Evolutionary conservation across 2,797 vertebrate species (phyloP).

Genomic region (Somateria mollissima): DNA sequence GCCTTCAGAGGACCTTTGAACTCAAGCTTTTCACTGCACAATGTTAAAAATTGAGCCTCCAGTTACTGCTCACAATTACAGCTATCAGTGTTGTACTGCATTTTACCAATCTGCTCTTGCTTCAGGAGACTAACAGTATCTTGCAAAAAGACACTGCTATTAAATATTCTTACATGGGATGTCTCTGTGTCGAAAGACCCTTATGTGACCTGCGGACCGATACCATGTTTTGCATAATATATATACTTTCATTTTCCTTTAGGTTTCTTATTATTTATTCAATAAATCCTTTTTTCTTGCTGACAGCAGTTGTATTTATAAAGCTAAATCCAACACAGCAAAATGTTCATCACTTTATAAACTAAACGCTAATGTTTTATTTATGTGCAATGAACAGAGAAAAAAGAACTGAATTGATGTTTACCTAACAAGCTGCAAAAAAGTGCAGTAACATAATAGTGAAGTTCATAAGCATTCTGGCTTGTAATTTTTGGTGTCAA

Average conservation of each 20-base stretch:
- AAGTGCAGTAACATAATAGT: constrained; percentile 84
- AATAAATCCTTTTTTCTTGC: constrained; percentile 86
- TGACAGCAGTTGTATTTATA: constrained; percentile 89
- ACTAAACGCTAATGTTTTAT: constrained; percentile 89
- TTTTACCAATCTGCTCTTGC: not conserved
- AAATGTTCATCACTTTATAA: constrained; percentile 90
- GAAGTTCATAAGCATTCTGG: constrained; percentile 83
- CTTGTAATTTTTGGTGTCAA: constrained; percentile 90
- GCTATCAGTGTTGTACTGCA: not conserved
- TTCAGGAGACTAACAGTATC: not conserved
- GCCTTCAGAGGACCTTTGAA: not conserved
- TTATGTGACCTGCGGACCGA: constrained; percentile 80
- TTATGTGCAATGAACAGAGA: constrained; percentile 87
- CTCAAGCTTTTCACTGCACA: not conserved
- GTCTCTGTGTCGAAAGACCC: constrained; percentile 54
- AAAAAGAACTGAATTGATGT: constrained; percentile 87
- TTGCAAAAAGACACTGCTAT: constrained; percentile 12
- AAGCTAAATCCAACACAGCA: constrained; percentile 83
- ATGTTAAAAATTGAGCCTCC: not conserved
- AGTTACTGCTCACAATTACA: constrained; percentile 29
- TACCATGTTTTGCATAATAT: constrained; percentile 80
- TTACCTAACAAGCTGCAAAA: constrained; percentile 88
- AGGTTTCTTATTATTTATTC: constrained; percentile 89
- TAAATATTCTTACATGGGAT: constrained; percentile 50
- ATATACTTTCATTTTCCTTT: constrained; percentile 82